These are phyloP conservation scores for Calliopum simillimum DNA, from an alignment of 2,888 invertebrate species.

Conservation along the genomic window DNA sequence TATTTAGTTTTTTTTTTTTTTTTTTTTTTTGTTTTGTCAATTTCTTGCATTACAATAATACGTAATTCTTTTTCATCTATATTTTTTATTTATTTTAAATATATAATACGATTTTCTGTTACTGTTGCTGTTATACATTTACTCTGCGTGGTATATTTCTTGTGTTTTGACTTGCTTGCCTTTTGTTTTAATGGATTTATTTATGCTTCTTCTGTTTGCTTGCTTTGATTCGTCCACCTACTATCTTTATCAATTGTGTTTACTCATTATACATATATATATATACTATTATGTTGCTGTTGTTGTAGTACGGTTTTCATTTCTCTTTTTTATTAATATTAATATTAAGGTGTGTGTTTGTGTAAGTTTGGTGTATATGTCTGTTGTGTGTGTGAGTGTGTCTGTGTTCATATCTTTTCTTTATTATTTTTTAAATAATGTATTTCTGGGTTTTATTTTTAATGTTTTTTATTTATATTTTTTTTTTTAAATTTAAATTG, in stretches of 20 bases:
- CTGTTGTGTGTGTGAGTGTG: conserved; percentile 27
- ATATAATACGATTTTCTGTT: conserved; percentile 46
- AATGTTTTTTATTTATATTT: conserved; percentile 46
- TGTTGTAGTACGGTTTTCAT: conserved; percentile 52
- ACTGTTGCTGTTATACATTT: conserved; percentile 46
- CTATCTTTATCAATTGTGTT: conserved; percentile 48
- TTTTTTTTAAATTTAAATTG: conserved; percentile 52
- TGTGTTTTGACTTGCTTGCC: conserved; percentile 26
- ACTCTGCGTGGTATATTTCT: conserved; percentile 32
- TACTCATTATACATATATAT: not conserved
- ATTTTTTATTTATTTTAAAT: conserved; percentile 28
- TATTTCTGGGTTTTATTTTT: conserved; percentile 48
- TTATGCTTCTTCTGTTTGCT: conserved; percentile 32
- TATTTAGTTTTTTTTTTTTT: no score
- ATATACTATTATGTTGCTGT: conserved; percentile 51
- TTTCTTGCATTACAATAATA: conserved; percentile 12
- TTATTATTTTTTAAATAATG: conserved; percentile 50
- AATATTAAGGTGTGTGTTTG: conserved; percentile 27
- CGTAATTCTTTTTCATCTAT: conserved; percentile 10
- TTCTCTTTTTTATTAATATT: conserved; percentile 37
- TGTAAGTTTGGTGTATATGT: conserved; percentile 41
- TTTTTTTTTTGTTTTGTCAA: conserved; percentile 2
- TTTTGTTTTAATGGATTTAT: conserved; percentile 38
- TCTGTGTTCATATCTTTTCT: conserved; percentile 33
- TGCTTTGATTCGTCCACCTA: conserved; percentile 36